Conservation (phyloP, 2,113 vertebrate species). For the Ellobius talpinus region DNA sequence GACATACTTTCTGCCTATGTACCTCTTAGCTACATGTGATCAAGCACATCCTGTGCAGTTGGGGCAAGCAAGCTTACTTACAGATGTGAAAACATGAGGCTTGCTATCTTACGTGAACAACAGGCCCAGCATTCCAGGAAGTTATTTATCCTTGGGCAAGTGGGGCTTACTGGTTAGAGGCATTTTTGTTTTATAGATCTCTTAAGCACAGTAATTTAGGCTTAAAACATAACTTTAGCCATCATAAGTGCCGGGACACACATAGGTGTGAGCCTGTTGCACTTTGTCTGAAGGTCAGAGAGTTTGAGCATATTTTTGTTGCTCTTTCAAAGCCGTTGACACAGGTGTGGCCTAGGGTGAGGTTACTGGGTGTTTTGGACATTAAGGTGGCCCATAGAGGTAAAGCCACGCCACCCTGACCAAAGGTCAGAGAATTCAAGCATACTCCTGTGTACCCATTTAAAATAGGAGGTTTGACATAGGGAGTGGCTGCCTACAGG, state of each 20-base stretch:
- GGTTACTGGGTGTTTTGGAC: too few relatives aligned
- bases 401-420: too few relatives aligned
- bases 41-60: background rate
- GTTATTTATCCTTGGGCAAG: background rate
- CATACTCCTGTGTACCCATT: too few relatives aligned
- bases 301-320: too few relatives aligned
- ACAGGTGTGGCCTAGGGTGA: too few relatives aligned
- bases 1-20: background rate
- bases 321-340: too few relatives aligned
- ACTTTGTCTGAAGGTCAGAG: too few relatives aligned
- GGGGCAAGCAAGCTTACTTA: background rate
- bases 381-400: too few relatives aligned
- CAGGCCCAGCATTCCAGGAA: background rate
- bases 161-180: background rate
- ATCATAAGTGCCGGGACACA: background rate
- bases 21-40: background rate
- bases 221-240: background rate
- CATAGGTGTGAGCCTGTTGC: too few relatives aligned
- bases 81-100: background rate
- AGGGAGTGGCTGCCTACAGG: too few relatives aligned
- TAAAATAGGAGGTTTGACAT: too few relatives aligned
- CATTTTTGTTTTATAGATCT: background rate
- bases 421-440: too few relatives aligned
- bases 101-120: background rate
- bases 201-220: background rate